Base-by-base conservation (phyloP, 2,797 vertebrate genomes). In the Macropodus opercularis region DNA sequence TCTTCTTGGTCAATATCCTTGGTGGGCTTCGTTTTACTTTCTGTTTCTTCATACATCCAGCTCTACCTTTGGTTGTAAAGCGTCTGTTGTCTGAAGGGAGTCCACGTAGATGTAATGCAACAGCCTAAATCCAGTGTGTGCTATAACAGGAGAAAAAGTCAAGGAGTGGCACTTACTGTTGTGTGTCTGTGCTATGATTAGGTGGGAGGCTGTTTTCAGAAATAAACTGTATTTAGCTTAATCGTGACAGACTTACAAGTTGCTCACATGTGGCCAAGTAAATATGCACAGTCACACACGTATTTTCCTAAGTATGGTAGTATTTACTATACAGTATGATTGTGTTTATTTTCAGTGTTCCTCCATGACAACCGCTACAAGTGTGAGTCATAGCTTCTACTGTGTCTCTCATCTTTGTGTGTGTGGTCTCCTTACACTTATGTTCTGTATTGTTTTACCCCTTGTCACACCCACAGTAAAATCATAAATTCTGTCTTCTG, bases 141-240 rank as follows among this genome's bases (percentile, higher is more conserved):
- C 77, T 80, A 82, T 87, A 74, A 79, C 43, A 64, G 14, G 61
- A 66, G 11, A 54, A 29, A 36, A 38, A 22, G 35, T 15, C 34
- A 10, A 64, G 71, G 72, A 69, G 79, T 75, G 70, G 56, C 72
- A 19, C 69, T 55, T 24, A 22, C n/a, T n/a, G n/a, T 65, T 64
- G 72, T 48, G 32, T 50, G 57, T 53, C 53, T 69, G 53, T 24
- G 57, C 44, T 72, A 38, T 60, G 39, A 65, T 72, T 61, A 64
- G 48, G 52, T 56, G 43, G 8, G 24, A 41, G 44, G 35, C 23
- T 6, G 17, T 64, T 69, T 76, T 47, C 14, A 65, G 42, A 57
- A 23, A 22, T 2, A 42, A 23, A 26, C 8, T 22, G 40, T 72
- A 40, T 62, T 81, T 81, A 68, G 27, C 2, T 50, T 39, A 17